Base-by-base conservation (phyloP, 30 jellyfish, hydroid and myxozoan species). In the Chrysaora quinquecirrha region DNA sequence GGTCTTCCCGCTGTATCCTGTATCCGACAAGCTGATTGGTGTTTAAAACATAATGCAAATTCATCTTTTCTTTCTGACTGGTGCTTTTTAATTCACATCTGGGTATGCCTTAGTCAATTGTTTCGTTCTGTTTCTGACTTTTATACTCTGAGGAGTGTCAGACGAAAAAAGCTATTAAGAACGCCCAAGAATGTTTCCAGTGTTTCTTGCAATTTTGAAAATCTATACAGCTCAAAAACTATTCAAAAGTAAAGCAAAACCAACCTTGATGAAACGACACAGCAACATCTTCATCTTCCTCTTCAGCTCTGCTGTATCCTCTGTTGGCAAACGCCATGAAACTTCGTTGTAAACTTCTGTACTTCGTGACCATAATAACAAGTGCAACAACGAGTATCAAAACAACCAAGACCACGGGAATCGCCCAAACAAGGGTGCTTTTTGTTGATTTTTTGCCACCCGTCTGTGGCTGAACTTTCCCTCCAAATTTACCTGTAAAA, bases 311-410 rank as follows among this genome's bases (percentile, higher is more conserved):
- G 34, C 62, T 52, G 78, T 84, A 86, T 48, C 98, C 98, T 20
- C 98, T 91, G 64, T 85, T 87, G 10, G 98, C 94, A 65, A 93
- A 93, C 25, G 98, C 97, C 98, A 93, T 64, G 84, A 93, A 93
- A 77, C 98, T 93, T 35, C 89, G 90, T 73, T 93, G 98, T 48
- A 93, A 80, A 28, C 90, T 83, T 24, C 96, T 46, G 87, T 86
- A 93, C 73, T 87, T 86, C 75, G 66, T 63, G 18, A 78, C 80
- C 96, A 93, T 81, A 62, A 82, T 87, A 48, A 86, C 89, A 78
- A 93, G 52, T 14, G 96, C 98, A 23, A 84, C 38, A 28, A 86
- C 34, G 38, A 93, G 65, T 0, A 91, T 89, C 33, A 93, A 66
- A n/a, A 93, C 83, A 38, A 93, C 97, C 72, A 93, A 73, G n/a